Percentiles rank a stretch among this genome's conserved stretches.
Conservation (phyloP, 2,888 invertebrate genomes). For the Rhogogaster chlorosoma region DNA sequence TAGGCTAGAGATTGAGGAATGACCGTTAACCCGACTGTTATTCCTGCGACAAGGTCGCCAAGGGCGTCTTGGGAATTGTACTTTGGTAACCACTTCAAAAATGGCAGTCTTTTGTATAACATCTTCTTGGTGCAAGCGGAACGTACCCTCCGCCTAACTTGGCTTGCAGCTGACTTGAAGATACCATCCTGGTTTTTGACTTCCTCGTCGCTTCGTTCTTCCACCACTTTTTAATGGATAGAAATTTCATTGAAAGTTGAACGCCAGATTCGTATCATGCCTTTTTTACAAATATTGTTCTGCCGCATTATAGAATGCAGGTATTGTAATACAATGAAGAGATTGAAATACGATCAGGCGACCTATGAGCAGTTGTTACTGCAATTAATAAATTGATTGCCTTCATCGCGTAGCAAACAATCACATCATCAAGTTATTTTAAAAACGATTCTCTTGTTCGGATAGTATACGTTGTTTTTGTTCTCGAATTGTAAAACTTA, state of each 20-base stretch:
- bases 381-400: not conserved
- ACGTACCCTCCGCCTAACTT: slow-evolving; percentile 77
- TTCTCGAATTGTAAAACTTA: slow-evolving; percentile 59
- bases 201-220: slow-evolving; percentile 70
- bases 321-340: no score
- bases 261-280: not conserved
- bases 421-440: not conserved
- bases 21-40: slow-evolving; percentile 95
- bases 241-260: not conserved
- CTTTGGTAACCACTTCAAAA: slow-evolving; percentile 88
- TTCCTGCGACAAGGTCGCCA: slow-evolving; percentile 93
- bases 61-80: slow-evolving; percentile 87
- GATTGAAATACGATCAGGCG: not conserved
- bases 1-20: slow-evolving; percentile 95
- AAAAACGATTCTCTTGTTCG: no score
- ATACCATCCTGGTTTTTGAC: slow-evolving; percentile 67
- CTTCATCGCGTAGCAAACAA: not conserved
- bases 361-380: not conserved
- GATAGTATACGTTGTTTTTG: not conserved
- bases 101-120: slow-evolving; percentile 87
- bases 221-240: slow-evolving; percentile 69
- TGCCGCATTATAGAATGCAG: no score
- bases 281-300: not conserved
- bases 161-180: slow-evolving; percentile 72
- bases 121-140: slow-evolving; percentile 84